phyloP scores from a whole-genome alignment of 1,140 invertebrate genomes.

The Scaptodrosophila lebanonensis region DNA sequence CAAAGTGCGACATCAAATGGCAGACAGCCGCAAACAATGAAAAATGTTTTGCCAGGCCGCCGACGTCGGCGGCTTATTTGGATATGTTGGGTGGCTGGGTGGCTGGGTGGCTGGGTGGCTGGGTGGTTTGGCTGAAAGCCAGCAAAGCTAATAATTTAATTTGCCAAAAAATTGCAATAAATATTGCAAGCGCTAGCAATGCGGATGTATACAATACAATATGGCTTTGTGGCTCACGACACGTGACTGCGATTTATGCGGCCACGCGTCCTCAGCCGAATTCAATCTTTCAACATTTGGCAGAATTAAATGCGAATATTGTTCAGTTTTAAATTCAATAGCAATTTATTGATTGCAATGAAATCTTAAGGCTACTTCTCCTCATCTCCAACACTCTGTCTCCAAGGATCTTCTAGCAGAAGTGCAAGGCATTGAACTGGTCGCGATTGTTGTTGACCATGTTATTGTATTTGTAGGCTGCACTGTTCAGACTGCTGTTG shows the following conservation, averaged over 20 bases:
- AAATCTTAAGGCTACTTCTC: constrained; percentile 18
- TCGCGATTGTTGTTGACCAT: constrained; percentile 69
- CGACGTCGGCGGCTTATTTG: constrained; percentile 1
- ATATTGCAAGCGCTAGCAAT: constrained; percentile 5
- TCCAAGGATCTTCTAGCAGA: constrained; percentile 45
- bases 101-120: constrained; percentile 35
- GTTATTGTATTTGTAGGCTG: constrained; percentile 64
- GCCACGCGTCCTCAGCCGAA: background rate
- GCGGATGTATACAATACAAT: background rate
- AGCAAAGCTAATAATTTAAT: constrained; percentile 47
- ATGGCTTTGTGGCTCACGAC: constrained; percentile 18
- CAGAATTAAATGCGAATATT: constrained; percentile 47
- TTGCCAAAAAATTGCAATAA: constrained; percentile 43
- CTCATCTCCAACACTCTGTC: constrained; percentile 1
- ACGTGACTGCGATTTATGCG: constrained; percentile 68
- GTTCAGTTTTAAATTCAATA: constrained; percentile 16
- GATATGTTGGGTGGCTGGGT: too few species aligned
- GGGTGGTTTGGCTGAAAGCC: constrained; percentile 22
- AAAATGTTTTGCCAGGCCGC: constrained; percentile 50
- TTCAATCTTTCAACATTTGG: constrained; percentile 21
- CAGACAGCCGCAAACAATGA: constrained; percentile 74
- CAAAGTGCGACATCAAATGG: constrained; percentile 44
- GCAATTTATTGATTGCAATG: constrained; percentile 45
- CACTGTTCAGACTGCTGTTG: constrained; percentile 4
- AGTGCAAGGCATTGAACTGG: constrained; percentile 68